phyloP scores from a whole-genome alignment of 2,888 invertebrate species.

The Eupithecia subfuscata region DNA sequence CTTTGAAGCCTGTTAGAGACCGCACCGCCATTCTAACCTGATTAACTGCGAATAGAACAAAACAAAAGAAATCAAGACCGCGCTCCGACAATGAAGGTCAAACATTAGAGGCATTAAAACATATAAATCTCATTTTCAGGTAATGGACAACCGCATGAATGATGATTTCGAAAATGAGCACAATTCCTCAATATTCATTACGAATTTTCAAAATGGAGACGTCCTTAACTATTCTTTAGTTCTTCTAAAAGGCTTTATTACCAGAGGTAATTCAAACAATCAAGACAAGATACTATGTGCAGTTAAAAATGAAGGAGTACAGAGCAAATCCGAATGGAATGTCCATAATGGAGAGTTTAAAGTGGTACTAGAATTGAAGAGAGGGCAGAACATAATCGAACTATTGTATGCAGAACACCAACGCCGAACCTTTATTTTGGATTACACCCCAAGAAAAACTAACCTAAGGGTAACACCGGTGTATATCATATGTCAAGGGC shows the following conservation, averaged over 20 bases:
- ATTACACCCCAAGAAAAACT: constrained; percentile 84
- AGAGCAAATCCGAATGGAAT: constrained; percentile 83
- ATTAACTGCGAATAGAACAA: constrained; percentile 58
- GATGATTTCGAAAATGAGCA: constrained; percentile 76
- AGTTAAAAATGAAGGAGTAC: constrained; percentile 69
- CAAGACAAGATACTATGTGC: constrained; percentile 74
- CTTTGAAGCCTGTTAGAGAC: constrained; percentile 32
- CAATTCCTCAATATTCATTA: constrained; percentile 77
- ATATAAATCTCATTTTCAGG: constrained; percentile 70
- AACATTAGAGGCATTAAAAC: constrained; percentile 48
- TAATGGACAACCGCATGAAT: constrained; percentile 78
- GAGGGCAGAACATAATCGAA: constrained; percentile 86
- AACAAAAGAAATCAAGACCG: constrained; percentile 56
- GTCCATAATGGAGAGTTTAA: constrained; percentile 88
- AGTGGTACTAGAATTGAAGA: constrained; percentile 85
- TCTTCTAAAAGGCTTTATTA: constrained; percentile 85
- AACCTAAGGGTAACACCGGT: constrained; percentile 89
- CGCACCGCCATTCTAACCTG: constrained; percentile 53
- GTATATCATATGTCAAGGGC: constrained; percentile 92
- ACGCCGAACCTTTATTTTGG: constrained; percentile 75
- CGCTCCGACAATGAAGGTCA: constrained; percentile 58
- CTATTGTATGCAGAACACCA: constrained; percentile 83
- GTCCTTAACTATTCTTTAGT: constrained; percentile 84
- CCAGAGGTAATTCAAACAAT: constrained; percentile 71
- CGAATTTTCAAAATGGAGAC: constrained; percentile 86